Evolutionary conservation across 1,140 invertebrate genomes (phyloP), one percentile per base, ranked within the genome.

Genomic region (Drosophila insularis): DNA sequence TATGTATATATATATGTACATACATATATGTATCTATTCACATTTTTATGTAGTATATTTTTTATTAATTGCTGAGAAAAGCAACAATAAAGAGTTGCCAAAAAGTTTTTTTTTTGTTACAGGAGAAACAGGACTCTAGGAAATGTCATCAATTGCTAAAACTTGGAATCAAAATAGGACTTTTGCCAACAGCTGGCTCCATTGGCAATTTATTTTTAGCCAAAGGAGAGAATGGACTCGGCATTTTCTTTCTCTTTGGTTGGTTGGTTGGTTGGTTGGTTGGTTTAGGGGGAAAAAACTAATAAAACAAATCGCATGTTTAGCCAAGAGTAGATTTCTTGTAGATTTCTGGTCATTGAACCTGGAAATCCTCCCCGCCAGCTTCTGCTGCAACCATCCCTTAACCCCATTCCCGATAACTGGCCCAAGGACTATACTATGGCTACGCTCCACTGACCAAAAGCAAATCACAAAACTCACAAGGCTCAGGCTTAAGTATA

Each of bases 281-380:
- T 8, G 10, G 35, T 37, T n/a, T n/a, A n/a, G 10, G 11, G 35
- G 35, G 35, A 13, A 64, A 78, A 86, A 81, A 85, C 82, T 87
- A 87, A 85, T 85, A 85, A 87, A 85, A 85, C 82, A 85, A 87
- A 85, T 87, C 82, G 78, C 81, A 85, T 87, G 82, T 87, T 80
- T 80, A 70, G 78, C 80, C 80, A 82, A 80, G 67, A 74, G 61
- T 61, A 61, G 64, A 61, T 64, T 64, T 56, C 23, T 64, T 46
- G 35, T 79, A 61, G 72, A 82, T 84, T 71, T 73, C 67, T 74
- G 81, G 82, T 87, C 81, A 87, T 78, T 87, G 81, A 85, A 85
- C 81, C 68, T 40, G 17, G 10, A 21, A 50, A 50, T 50, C 43
- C 43, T 50, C 43, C 55, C 27, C 39, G 31, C 58, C 23, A 23